phyloP scores from a whole-genome alignment of 2,113 vertebrate genomes.

The Aptenodytes forsteri region DNA sequence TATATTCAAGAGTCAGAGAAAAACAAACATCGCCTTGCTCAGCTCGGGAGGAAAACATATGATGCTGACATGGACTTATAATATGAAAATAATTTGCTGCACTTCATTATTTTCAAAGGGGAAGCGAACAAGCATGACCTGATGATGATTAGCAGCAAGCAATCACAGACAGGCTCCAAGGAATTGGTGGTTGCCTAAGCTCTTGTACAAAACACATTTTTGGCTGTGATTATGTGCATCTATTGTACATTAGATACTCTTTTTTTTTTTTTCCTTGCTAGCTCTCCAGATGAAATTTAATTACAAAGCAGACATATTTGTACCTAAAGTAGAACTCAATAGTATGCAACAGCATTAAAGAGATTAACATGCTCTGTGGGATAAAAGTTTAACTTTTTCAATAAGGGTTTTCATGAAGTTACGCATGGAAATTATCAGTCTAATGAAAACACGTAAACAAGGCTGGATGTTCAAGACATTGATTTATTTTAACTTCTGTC shows the following conservation, averaged over 20 bases:
- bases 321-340: constrained; percentile 53
- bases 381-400: background rate
- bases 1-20: background rate
- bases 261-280: background rate
- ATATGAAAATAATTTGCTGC: background rate
- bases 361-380: background rate
- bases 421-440: background rate
- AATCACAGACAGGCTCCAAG: constrained; percentile 2
- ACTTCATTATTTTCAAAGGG: constrained; percentile 23
- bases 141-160: constrained; percentile 32
- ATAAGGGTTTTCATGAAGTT: background rate
- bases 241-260: background rate
- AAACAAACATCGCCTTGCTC: background rate
- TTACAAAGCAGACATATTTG: constrained; percentile 18
- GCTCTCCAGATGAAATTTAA: constrained; percentile 45
- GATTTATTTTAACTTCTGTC: background rate
- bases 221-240: constrained; percentile 45
- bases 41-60: background rate
- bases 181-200: constrained; percentile 33
- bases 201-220: constrained; percentile 35
- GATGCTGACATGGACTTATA: background rate
- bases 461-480: background rate
- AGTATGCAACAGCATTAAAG: background rate
- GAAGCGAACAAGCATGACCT: constrained; percentile 21
- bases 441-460: background rate